Evolutionary conservation across 2,113 vertebrate species (phyloP).

Genomic region (Colinus virginianus): DNA sequence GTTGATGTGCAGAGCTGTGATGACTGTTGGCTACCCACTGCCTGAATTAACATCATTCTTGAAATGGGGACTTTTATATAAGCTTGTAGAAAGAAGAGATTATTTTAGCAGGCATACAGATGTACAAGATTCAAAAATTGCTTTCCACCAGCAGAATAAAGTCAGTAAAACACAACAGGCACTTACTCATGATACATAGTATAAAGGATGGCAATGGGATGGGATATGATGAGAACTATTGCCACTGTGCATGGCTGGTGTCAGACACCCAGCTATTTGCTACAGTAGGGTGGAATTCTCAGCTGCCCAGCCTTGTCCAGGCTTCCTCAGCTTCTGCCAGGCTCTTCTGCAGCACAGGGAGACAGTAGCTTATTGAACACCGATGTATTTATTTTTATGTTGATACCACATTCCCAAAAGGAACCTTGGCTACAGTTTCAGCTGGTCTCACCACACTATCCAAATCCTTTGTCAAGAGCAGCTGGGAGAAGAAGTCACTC

Average conservation of each 20-base stretch:
- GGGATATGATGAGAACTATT: not conserved
- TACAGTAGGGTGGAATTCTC: slow-evolving; percentile 38
- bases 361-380: slow-evolving; percentile 57
- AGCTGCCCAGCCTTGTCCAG: slow-evolving; percentile 68
- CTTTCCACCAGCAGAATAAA: not conserved
- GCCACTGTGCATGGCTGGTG: not conserved
- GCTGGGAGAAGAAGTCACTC: slow-evolving; percentile 73
- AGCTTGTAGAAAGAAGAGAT: not conserved
- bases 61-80: not conserved
- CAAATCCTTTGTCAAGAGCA: slow-evolving; percentile 74
- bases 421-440: slow-evolving; percentile 71
- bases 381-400: slow-evolving; percentile 68
- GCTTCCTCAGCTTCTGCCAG: slow-evolving; percentile 39
- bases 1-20: not conserved
- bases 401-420: slow-evolving; percentile 59
- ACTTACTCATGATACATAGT: not conserved
- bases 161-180: not conserved
- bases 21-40: not conserved
- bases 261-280: not conserved
- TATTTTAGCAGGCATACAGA: not conserved
- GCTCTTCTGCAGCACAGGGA: slow-evolving; percentile 24
- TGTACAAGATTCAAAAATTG: not conserved
- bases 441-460: slow-evolving; percentile 64
- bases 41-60: not conserved
- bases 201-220: not conserved